Evolutionary conservation across 2,888 invertebrate species (phyloP), one percentile per base, ranked within the genome.

Genomic region (Microctonus brassicae): DNA sequence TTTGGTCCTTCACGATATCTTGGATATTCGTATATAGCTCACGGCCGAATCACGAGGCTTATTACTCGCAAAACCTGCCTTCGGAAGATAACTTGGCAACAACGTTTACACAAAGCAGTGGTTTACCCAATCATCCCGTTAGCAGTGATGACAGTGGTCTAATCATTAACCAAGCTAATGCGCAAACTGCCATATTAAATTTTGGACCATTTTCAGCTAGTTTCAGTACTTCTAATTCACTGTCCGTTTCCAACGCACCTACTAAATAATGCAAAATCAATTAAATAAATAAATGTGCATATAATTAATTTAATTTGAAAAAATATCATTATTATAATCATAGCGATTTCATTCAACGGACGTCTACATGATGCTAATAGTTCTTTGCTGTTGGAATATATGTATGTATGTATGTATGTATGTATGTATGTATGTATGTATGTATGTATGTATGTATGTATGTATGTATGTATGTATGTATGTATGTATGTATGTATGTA

Each of bases 121-220:
- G 79, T n/a, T 77, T 76, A 42, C 42, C 17, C 62, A 22, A 29
- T 60, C 39, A 67, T 62, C 70, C 80, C 7, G 74, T 29, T 29
- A 7, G 29, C 3, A 29, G 68, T 10, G 77, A 78, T 11, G 75
- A 75, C 17, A 70, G 75, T 11, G 72, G 73, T 13, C 77, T 76
- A 47, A 70, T 76, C 36, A 73, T 75, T 17, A 81, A 78, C 63
- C 78, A 82, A 11, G 79, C 84, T 17, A 82, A 79, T 63, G 80
- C 83, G 5, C 82, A 86, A 33, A 78, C 82, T 55, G 83, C 82
- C 5, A 82, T 75, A 66, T 82, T 85, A 62, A 84, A 76, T 60
- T 73, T 84, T 33, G 85, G 86, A 1, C 85, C 86, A 22, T 82
- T 79, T 70, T 78, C 81, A 36, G 83, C 84, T 10, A 78, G 78